phyloP scores from a whole-genome alignment of 2,888 invertebrate species.

The Rhamphomyia laevipes region DNA sequence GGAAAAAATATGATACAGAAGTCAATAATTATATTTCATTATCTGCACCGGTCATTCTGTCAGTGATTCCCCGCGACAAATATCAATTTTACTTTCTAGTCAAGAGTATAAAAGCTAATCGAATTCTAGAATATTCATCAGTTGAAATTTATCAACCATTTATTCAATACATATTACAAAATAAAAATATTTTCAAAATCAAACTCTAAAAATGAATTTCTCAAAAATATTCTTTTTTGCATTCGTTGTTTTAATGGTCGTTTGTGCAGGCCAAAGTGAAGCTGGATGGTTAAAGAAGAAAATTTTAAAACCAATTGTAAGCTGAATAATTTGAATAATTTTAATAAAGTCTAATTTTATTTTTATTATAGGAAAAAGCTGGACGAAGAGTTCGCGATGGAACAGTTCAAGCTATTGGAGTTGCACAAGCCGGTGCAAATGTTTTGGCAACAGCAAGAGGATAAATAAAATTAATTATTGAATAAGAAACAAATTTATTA shows the following conservation, averaged over 20 bases:
- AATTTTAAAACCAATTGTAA: background rate
- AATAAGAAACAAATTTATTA: too few species aligned
- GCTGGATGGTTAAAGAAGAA: slow-evolving; percentile 27
- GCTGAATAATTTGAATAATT: background rate
- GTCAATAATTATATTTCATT: too few species aligned
- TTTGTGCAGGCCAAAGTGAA: slow-evolving; percentile 23
- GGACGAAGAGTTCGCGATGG: slow-evolving; percentile 27
- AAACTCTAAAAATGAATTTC: slow-evolving; percentile 18
- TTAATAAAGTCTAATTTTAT: background rate
- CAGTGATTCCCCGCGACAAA: too few species aligned
- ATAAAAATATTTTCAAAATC: background rate
- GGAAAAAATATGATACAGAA: too few species aligned
- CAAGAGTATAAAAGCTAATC: background rate
- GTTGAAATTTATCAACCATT: too few species aligned
- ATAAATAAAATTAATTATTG: background rate
- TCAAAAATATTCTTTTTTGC: slow-evolving; percentile 19
- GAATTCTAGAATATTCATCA: too few species aligned
- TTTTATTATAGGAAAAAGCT: slow-evolving; percentile 19
- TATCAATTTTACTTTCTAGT: too few species aligned
- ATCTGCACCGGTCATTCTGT: too few species aligned
- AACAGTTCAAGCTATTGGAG: slow-evolving; percentile 20
- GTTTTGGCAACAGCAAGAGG: slow-evolving; percentile 10
- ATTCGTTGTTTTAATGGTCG: slow-evolving; percentile 21
- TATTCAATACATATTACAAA: background rate
- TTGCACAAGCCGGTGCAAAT: slow-evolving; percentile 26